Conservation (phyloP, 2,888 invertebrate genomes). For the Lithodes maja region DNA sequence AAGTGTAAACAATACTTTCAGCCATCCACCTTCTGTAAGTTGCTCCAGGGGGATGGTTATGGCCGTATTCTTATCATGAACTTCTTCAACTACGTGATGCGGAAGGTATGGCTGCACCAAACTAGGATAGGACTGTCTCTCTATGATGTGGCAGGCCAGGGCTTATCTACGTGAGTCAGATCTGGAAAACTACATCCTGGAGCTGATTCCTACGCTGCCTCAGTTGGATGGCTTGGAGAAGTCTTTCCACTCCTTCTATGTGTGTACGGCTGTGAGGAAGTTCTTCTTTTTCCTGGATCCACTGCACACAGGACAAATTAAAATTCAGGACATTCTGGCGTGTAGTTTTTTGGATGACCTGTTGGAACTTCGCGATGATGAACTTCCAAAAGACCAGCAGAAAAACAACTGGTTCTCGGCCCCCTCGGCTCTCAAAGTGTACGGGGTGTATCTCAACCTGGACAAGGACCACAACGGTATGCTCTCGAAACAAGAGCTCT, state of each 20-base stretch:
- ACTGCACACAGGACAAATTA: slow-evolving; percentile 87
- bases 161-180: slow-evolving; percentile 92
- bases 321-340: slow-evolving; percentile 93
- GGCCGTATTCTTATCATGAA: slow-evolving; percentile 92
- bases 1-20: slow-evolving; percentile 84
- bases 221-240: slow-evolving; percentile 93
- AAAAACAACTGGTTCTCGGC: slow-evolving; percentile 95
- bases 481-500: slow-evolving; percentile 92
- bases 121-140: slow-evolving; percentile 94
- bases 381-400: slow-evolving; percentile 86
- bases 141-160: slow-evolving; percentile 95
- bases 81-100: slow-evolving; percentile 95
- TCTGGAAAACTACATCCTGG: slow-evolving; percentile 94
- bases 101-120: slow-evolving; percentile 95
- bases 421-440: slow-evolving; percentile 90
- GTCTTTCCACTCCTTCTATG: slow-evolving; percentile 96
- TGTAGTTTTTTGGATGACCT: slow-evolving; percentile 95
- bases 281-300: slow-evolving; percentile 97
- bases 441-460: slow-evolving; percentile 94
- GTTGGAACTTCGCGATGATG: slow-evolving; percentile 89
- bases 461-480: slow-evolving; percentile 97
- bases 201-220: slow-evolving; percentile 92
- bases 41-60: slow-evolving; percentile 89
- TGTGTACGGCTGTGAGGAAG: slow-evolving; percentile 95
- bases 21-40: slow-evolving; percentile 89